Evolutionary conservation across 2,888 invertebrate genomes (phyloP).

Genomic region (Aphelenchoides bicaudatus): DNA sequence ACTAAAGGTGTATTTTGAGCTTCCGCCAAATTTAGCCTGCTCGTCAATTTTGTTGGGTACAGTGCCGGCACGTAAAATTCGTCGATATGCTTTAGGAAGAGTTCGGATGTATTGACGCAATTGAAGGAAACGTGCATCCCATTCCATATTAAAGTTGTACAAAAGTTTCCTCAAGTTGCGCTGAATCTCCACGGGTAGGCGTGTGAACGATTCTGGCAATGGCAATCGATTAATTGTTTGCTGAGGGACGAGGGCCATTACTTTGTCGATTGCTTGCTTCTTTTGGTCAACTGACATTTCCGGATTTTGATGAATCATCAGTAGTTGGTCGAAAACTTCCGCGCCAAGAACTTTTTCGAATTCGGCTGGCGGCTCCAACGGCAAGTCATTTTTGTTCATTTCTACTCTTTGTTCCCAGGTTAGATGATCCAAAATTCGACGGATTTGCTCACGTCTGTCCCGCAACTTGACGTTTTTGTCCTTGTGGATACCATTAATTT

Average conservation of each 20-base stretch:
- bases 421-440: conserved; percentile 1
- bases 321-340: background rate
- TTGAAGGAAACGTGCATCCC: background rate
- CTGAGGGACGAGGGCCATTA: background rate
- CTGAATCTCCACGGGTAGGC: conserved; percentile 1
- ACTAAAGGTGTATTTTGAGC: no score
- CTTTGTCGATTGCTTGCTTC: background rate
- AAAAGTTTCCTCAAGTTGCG: background rate
- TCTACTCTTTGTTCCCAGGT: background rate
- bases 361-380: conserved; percentile 6
- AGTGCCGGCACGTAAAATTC: background rate
- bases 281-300: background rate
- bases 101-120: conserved; percentile 3
- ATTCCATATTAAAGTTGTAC: background rate
- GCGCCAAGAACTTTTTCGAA: conserved; percentile 10
- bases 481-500: background rate
- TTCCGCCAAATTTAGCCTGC: no score
- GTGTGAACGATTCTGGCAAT: background rate
- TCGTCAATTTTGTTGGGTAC: no score
- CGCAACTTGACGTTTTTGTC: background rate
- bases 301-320: background rate
- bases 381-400: no score
- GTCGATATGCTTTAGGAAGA: background rate
- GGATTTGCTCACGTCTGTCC: conserved; percentile 1
- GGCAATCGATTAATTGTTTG: background rate